A percentile compares a stretch with the other conserved stretches of the same genome.
phyloP scores from a whole-genome alignment of 2,797 vertebrate genomes.

The Natrix natrix region DNA sequence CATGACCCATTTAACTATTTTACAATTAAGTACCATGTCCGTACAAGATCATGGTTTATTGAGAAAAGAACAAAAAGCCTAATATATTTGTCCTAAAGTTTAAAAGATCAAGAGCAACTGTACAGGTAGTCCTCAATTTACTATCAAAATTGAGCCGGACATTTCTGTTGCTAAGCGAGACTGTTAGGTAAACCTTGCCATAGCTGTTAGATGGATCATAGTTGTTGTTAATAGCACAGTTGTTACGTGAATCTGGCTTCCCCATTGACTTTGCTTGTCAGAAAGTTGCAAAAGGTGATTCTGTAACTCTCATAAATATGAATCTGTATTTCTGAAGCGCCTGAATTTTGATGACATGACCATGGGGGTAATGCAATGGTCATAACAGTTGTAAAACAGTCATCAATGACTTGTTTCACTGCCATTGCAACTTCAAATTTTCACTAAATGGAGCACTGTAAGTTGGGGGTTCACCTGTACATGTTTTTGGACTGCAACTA shows the following conservation, averaged over 20 bases:
- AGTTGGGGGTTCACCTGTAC: neutral
- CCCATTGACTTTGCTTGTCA: neutral
- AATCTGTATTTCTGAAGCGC: neutral
- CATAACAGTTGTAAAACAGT: neutral
- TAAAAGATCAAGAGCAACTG: neutral
- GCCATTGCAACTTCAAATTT: neutral
- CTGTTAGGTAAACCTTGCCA: neutral
- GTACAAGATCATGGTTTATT: neutral
- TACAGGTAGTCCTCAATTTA: neutral
- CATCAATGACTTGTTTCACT: neutral
- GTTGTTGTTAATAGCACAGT: neutral
- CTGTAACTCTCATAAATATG: neutral
- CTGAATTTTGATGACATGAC: neutral
- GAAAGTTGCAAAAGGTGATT: neutral
- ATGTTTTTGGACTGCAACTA: neutral
- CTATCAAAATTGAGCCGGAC: neutral
- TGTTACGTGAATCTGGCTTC: neutral
- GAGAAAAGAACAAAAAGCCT: neutral
- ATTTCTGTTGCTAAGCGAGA: neutral
- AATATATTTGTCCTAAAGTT: neutral
- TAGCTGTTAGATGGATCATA: neutral
- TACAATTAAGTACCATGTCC: neutral
- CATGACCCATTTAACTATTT: neutral
- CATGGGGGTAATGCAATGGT: neutral
- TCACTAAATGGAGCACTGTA: neutral